Percentiles rank a stretch among this genome's conserved stretches.
Conservation (phyloP, 2,113 vertebrate genomes). For the Naja naja region DNA sequence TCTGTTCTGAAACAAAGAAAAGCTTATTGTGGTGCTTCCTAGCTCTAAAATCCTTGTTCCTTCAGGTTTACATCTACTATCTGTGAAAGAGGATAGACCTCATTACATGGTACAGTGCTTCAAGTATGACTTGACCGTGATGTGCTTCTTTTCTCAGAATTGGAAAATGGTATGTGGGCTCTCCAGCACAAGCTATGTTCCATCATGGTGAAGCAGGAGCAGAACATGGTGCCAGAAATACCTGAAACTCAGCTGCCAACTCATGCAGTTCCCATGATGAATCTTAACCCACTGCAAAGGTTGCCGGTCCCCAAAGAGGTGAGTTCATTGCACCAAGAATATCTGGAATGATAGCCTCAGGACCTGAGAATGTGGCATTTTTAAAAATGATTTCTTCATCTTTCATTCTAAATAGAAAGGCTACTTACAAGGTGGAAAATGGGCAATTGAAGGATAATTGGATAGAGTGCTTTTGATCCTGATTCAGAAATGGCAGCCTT, state of each 20-base stretch:
- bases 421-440: not conserved
- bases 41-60: not conserved
- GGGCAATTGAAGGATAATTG: not conserved
- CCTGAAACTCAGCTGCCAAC: constrained; percentile 67
- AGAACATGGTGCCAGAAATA: constrained; percentile 76
- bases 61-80: not conserved
- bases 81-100: not conserved
- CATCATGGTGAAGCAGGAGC: constrained; percentile 96
- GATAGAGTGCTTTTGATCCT: not conserved
- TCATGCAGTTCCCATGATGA: constrained; percentile 75
- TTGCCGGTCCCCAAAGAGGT: constrained; percentile 79
- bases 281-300: constrained; percentile 81
- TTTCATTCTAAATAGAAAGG: not conserved
- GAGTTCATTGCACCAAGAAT: constrained; percentile 47
- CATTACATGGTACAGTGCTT: constrained; percentile 5
- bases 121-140: constrained; percentile 30
- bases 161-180: constrained; percentile 85
- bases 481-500: not conserved
- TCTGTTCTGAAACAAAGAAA: not conserved
- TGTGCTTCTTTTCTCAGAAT: constrained; percentile 69
- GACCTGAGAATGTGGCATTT: not conserved
- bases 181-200: constrained; percentile 92
- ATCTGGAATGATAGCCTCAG: not conserved
- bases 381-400: not conserved
- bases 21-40: not conserved